Evolutionary conservation across 92 coral and sea anemone genomes (phyloP), one percentile per base, ranked within the genome.

Genomic region (Desmophyllum pertusum): DNA sequence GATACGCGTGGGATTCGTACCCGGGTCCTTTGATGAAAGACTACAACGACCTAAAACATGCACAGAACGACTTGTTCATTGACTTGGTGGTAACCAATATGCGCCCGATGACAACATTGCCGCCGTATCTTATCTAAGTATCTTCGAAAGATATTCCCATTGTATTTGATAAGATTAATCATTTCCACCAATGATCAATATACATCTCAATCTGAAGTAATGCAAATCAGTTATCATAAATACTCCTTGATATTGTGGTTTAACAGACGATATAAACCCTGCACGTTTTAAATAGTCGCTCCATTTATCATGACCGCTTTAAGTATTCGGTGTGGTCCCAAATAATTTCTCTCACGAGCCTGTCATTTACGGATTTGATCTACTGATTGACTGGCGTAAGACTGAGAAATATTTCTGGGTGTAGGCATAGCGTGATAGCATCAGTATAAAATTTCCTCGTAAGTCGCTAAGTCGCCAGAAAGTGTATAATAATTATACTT

Each of bases 331-430:
- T 80, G 76, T 69, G 84, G 77, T 66, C 84, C 27, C 18, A 4
- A 17, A 66, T 42, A 33, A 36, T 42, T 43, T 51, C 5, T 35
- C 21, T 33, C 48, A 23, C 36, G 18, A 33, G 7, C 40, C 66
- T 80, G 76, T 48, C 84, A 51, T 15, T 46, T 46, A 36, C 31
- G 73, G 74, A 80, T 10, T 80, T 33, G 11, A 5, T 29, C 17
- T 6, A 37, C 36, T 64, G 83, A 79, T 35, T 80, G 84, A 68
- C 52, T 37, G 45, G 46, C 67, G 38, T 57, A 80, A 69, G 57
- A 45, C 55, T 23, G n/a, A 17, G 14, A 77, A 40, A 14, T 37
- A 57, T 77, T 59, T 62, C 8, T n/a, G 77, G 84, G 50, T 68
- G 73, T 8, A 43, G n/a, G 39, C 40, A 21, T 31, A 65, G 39